Percentiles rank a stretch among this genome's conserved stretches.
Conservation (phyloP, 1,140 invertebrate species). For the Drosophila seguyi region DNA sequence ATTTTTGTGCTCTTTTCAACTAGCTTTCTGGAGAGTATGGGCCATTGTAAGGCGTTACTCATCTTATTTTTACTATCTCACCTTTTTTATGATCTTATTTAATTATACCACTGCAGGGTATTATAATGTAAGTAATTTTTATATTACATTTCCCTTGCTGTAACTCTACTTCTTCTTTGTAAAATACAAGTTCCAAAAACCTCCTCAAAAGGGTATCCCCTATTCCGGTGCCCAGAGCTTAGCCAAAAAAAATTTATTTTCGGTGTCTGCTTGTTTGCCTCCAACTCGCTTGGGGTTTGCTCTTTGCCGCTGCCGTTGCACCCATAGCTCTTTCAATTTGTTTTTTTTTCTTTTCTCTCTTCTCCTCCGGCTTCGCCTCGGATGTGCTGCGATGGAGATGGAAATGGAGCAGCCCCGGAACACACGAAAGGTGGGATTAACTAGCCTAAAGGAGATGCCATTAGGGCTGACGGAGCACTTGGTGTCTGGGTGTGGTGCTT, state of each 20-base stretch:
- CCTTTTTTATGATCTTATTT: background rate
- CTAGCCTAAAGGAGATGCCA: constrained; percentile 22
- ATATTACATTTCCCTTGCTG: background rate
- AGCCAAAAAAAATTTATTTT: constrained; percentile 23
- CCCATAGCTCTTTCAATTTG: constrained; percentile 47
- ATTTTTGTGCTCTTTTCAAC: background rate
- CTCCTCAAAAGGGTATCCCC: constrained; percentile 11
- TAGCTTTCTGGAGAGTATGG: background rate
- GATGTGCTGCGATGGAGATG: constrained; percentile 6
- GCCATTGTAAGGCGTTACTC: background rate
- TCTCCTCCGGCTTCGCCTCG: background rate
- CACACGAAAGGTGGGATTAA: constrained; percentile 58
- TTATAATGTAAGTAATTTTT: no score
- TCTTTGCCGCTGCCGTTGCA: constrained; percentile 26
- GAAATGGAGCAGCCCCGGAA: constrained; percentile 16
- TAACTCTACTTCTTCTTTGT: no score
- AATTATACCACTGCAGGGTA: no score
- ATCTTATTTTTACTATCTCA: no score
- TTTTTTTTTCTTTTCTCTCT: constrained; percentile 1
- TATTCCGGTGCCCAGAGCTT: background rate
- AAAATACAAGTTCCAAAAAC: no score
- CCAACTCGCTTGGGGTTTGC: constrained; percentile 21
- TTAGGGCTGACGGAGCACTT: constrained; percentile 20
- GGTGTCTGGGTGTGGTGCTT: constrained; percentile 1
- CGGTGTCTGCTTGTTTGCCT: constrained; percentile 25